Evolutionary conservation across 2,888 invertebrate genomes (phyloP).

Genomic region (Reticulitermes lucifugus): DNA sequence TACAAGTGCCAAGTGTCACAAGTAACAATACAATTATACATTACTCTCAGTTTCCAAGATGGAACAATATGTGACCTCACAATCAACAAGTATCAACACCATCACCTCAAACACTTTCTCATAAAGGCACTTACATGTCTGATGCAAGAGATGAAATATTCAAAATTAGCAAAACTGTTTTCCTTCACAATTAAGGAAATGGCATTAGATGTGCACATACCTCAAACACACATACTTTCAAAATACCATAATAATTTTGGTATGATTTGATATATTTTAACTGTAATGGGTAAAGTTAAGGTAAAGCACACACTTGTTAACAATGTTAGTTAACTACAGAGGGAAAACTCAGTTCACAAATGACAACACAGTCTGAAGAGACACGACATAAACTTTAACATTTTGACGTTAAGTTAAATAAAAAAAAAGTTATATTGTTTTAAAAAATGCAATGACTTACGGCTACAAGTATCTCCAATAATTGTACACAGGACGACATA

Average conservation of each 20-base stretch:
- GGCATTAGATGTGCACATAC: neutral
- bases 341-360: neutral
- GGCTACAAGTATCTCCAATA: no score
- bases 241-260: neutral
- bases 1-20: no score
- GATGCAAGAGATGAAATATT: neutral
- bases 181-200: neutral
- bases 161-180: neutral
- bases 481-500: no score
- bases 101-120: neutral
- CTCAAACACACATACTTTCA: neutral
- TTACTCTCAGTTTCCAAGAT: neutral
- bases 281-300: neutral
- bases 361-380: neutral
- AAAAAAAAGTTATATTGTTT: no score
- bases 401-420: no score
- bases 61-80: constrained; percentile 1
- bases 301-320: neutral
- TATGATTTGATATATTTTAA: no score
- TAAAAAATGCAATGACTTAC: no score
- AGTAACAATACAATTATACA: no score
- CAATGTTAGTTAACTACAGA: neutral
- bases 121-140: constrained; percentile 5
- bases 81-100: neutral
- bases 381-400: neutral